A percentile compares a stretch with the other conserved stretches of the same genome.
Evolutionary conservation across 2,113 vertebrate species (phyloP).

Genomic region (Ibidorhyncha struthersii): DNA sequence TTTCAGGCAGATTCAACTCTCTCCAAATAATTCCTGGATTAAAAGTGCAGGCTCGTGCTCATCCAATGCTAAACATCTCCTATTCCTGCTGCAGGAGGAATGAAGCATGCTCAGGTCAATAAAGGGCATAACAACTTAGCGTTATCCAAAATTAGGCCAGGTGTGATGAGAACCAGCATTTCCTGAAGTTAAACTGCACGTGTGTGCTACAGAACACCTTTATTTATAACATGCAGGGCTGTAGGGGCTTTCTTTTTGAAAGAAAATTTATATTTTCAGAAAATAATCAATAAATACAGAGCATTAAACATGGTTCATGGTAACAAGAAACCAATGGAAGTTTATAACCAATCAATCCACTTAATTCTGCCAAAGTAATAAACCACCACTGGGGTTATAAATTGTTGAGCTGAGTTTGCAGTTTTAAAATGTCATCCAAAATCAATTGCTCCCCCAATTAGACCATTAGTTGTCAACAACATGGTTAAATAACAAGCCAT

Average conservation of each 20-base stretch:
- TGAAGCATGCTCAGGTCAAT: not conserved
- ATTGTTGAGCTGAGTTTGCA: slow-evolving; percentile 16
- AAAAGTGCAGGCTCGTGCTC: slow-evolving; percentile 6
- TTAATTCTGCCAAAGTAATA: slow-evolving; percentile 40
- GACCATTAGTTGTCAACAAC: slow-evolving; percentile 7
- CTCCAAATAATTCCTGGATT: slow-evolving; percentile 13
- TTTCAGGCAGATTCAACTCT: not conserved
- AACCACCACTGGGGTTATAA: not conserved
- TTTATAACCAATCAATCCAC: slow-evolving; percentile 36
- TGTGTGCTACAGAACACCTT: not conserved
- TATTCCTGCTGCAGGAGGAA: not conserved
- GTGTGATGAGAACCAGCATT: not conserved
- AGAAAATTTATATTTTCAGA: not conserved
- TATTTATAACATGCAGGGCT: not conserved
- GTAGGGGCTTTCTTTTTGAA: not conserved
- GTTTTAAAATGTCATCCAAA: slow-evolving; percentile 28
- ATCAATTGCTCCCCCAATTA: slow-evolving; percentile 13
- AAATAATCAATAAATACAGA: not conserved
- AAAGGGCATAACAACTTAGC: not conserved
- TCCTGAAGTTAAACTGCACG: not conserved
- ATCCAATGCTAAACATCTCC: not conserved
- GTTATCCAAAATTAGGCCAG: not conserved
- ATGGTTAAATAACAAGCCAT: slow-evolving; percentile 30
- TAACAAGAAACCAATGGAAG: slow-evolving; percentile 27
- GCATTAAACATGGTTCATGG: not conserved